Evolutionary conservation across 2,888 invertebrate species (phyloP).

Genomic region (Celastrina argiolus): DNA sequence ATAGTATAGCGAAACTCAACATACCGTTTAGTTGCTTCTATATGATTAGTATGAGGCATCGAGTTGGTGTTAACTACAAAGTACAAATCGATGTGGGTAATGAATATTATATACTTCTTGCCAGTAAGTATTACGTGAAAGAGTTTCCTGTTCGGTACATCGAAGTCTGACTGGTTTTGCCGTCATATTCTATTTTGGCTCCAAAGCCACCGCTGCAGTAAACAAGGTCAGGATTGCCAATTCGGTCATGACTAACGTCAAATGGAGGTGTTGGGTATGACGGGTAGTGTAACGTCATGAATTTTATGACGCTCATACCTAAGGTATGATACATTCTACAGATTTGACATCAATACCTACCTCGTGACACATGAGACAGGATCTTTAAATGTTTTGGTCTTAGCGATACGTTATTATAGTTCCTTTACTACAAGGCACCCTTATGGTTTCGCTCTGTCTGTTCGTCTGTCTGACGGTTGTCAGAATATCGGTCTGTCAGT

Average conservation of each 20-base stretch:
- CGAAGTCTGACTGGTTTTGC: neutral
- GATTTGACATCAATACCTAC: neutral
- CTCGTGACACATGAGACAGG: neutral
- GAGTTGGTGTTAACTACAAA: neutral
- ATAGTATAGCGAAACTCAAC: neutral
- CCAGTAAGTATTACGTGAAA: neutral
- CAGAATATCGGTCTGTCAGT: no score
- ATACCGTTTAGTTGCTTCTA: neutral
- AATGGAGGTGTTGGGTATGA: slow-evolving; percentile 8
- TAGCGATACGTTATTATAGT: no score
- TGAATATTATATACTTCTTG: neutral
- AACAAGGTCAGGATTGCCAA: slow-evolving; percentile 21
- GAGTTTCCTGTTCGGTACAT: neutral
- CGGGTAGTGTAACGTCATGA: slow-evolving; percentile 4
- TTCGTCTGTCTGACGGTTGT: no score
- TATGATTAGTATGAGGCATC: neutral
- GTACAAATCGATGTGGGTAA: neutral
- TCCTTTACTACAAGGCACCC: no score
- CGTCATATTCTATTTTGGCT: slow-evolving; percentile 16
- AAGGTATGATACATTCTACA: neutral
- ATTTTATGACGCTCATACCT: slow-evolving; percentile 7
- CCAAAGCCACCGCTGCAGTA: neutral
- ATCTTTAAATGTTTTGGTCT: neutral
- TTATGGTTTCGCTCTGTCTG: no score
- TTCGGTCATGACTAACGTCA: slow-evolving; percentile 16